Percentiles rank a stretch among this genome's conserved stretches.
These are phyloP conservation scores for Limnothrissa miodon DNA, from an alignment of 2,113 vertebrate genomes.

Conservation along the genomic window DNA sequence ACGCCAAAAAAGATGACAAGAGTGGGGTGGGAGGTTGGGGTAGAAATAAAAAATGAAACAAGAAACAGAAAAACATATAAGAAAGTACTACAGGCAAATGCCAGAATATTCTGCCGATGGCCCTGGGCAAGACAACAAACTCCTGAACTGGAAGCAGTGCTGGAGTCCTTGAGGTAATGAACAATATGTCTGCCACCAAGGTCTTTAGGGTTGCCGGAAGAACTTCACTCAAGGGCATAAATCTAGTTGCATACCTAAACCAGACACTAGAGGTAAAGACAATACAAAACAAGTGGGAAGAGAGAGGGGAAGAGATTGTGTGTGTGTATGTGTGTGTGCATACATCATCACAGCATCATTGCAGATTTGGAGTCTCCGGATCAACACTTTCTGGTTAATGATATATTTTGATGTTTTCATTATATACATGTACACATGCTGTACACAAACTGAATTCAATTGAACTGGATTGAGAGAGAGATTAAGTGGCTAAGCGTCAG, in stretches of 20 bases:
- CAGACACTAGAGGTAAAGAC: background rate
- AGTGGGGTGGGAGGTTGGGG: background rate
- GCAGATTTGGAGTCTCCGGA: conserved; percentile 24
- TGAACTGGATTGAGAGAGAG: conserved; percentile 13
- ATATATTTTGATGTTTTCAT: too few relatives aligned
- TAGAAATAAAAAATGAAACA: background rate
- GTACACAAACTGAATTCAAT: conserved; percentile 21
- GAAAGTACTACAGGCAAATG: background rate
- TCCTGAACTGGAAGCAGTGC: background rate
- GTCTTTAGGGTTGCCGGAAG: background rate
- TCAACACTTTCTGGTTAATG: background rate
- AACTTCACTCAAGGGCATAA: background rate
- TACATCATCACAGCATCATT: too few relatives aligned
- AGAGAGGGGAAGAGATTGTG: conserved; percentile 28
- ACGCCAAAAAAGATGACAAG: background rate
- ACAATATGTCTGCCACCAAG: background rate
- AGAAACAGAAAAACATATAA: background rate
- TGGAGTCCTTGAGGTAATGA: background rate
- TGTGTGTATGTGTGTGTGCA: background rate
- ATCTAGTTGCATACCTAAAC: background rate
- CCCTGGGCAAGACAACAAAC: conserved; percentile 1
- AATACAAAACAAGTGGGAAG: background rate
- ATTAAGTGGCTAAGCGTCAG: background rate
- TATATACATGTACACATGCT: too few relatives aligned
- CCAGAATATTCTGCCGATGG: background rate